Percentiles rank a stretch among this genome's conserved stretches.
Evolutionary conservation across 2,888 invertebrate genomes (phyloP).

Genomic region (Chloromyia formosa): DNA sequence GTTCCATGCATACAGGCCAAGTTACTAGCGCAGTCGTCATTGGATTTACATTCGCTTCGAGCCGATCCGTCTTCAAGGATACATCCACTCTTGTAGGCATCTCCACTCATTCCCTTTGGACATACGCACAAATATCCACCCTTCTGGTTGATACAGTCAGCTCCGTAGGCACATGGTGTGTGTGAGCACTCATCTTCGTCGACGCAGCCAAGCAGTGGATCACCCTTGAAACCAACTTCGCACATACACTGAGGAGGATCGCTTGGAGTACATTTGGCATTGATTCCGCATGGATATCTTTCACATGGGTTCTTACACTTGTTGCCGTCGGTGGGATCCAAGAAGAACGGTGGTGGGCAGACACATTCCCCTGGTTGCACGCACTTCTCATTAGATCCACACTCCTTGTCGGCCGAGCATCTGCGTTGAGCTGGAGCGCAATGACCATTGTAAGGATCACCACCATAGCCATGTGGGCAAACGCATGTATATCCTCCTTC

Average conservation of each 20-base stretch:
- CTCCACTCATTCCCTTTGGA: conserved; percentile 82
- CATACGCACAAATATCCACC: conserved; percentile 88
- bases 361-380: conserved; percentile 91
- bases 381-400: conserved; percentile 87
- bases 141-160: conserved; percentile 86
- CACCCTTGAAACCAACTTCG: conserved; percentile 85
- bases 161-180: conserved; percentile 87
- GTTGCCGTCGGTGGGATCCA: conserved; percentile 82
- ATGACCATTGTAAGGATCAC: conserved; percentile 82
- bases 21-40: conserved; percentile 82
- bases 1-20: conserved; percentile 80
- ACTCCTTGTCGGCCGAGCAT: conserved; percentile 84
- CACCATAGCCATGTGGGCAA: conserved; percentile 83
- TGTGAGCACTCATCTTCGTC: conserved; percentile 88
- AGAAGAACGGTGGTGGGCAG: conserved; percentile 89
- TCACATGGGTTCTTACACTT: conserved; percentile 94
- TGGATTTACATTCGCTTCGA: conserved; percentile 74
- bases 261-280: conserved; percentile 87
- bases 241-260: conserved; percentile 92
- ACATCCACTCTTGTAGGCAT: conserved; percentile 87
- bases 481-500: conserved; percentile 81
- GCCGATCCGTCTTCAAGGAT: conserved; percentile 68
- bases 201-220: conserved; percentile 83
- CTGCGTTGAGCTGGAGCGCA: conserved; percentile 85
- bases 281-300: conserved; percentile 87